Conservation (phyloP, 2,113 vertebrate species). For the Buteo buteo region DNA sequence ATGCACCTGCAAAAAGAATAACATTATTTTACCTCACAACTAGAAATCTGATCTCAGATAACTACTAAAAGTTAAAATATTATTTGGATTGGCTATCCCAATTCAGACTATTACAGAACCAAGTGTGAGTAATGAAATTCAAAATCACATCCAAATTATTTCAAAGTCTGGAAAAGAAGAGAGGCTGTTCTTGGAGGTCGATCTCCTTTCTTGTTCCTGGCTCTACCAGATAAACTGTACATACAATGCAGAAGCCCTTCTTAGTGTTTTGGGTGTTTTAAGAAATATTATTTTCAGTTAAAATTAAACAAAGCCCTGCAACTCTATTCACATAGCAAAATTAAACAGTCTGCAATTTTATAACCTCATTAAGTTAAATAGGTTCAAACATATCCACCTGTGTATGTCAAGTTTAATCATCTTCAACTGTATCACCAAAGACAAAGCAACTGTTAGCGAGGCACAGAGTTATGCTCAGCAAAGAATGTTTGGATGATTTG, state of each 20-base stretch:
- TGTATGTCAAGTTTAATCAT: neutral
- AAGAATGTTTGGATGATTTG: neutral
- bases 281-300: neutral
- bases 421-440: neutral
- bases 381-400: neutral
- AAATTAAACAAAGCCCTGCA: neutral
- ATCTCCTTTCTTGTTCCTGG: neutral
- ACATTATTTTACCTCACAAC: neutral
- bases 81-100: neutral
- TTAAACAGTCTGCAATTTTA: neutral
- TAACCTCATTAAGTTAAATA: neutral
- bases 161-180: neutral
- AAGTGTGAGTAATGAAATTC: neutral
- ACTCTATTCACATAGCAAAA: neutral
- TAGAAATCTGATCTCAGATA: neutral
- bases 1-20: neutral
- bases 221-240: accelerated
- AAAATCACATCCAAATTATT: neutral
- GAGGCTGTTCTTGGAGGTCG: neutral
- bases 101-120: neutral
- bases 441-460: neutral
- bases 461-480: neutral
- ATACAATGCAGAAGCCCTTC: neutral
- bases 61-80: neutral
- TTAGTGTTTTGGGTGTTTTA: neutral